These are phyloP conservation scores for Phataginus tetradactyla DNA, from an alignment of 2,797 vertebrate genomes.

Conservation along the genomic window DNA sequence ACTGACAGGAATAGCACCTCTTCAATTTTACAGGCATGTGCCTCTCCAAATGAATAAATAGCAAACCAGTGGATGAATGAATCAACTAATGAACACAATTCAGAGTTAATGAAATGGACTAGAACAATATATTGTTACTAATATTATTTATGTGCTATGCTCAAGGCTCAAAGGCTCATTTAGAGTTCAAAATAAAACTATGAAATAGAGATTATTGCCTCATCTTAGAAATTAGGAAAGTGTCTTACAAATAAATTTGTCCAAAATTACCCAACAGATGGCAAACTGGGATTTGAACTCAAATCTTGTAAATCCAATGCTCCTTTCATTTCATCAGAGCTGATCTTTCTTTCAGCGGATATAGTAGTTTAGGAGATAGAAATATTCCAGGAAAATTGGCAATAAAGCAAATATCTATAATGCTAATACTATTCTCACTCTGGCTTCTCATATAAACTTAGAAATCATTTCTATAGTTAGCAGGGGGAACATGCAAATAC, in stretches of 20 bases:
- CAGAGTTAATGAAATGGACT: background rate
- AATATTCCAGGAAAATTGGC: background rate
- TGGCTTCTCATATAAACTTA: conserved; percentile 34
- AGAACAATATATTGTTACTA: background rate
- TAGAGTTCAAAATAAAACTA: background rate
- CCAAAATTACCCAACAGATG: background rate
- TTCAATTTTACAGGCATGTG: background rate
- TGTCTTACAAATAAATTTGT: background rate
- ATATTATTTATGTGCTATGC: background rate
- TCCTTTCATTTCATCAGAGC: background rate
- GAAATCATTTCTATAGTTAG: background rate
- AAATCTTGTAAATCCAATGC: background rate
- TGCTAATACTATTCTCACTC: background rate
- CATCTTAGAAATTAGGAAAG: background rate
- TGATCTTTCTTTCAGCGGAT: background rate
- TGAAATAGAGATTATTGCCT: background rate
- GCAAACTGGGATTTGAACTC: background rate
- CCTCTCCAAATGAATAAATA: background rate
- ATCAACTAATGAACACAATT: conserved; percentile 34
- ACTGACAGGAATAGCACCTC: background rate
- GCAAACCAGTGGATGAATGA: background rate
- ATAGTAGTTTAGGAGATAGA: background rate
- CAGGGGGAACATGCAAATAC: background rate
- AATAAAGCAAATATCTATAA: background rate
- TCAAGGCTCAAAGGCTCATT: background rate